Conservation (phyloP, 2,888 invertebrate genomes). For the Stegophylla sp. region DNA sequence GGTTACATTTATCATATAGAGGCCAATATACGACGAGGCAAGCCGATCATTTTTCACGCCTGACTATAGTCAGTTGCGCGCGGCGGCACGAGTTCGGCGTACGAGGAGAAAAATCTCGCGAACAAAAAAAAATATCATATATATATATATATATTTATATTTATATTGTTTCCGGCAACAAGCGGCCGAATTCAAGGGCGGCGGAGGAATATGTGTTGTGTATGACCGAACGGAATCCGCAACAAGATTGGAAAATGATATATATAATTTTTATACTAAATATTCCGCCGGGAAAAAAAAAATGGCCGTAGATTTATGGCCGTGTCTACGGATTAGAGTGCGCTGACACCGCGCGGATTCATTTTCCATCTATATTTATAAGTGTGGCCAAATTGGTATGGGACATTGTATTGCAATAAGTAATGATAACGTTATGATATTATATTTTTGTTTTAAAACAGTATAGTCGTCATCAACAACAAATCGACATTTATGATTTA, state of each 20-base stretch:
- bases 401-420: too few relatives aligned
- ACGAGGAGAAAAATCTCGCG: constrained; percentile 16
- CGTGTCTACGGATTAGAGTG: constrained; percentile 32
- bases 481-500: too few relatives aligned
- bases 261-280: constrained; percentile 16
- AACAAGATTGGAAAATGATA: constrained; percentile 44
- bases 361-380: constrained; percentile 56
- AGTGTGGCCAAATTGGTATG: constrained; percentile 43
- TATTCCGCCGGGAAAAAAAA: constrained; percentile 41
- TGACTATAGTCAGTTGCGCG: constrained; percentile 33
- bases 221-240: constrained; percentile 8
- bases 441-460: too few relatives aligned
- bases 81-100: constrained; percentile 18
- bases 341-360: constrained; percentile 34
- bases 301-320: constrained; percentile 53
- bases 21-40: constrained; percentile 49
- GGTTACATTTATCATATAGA: constrained; percentile 56
- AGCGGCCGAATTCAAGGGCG: constrained; percentile 37
- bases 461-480: too few relatives aligned
- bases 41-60: constrained; percentile 56
- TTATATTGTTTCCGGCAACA: constrained; percentile 29
- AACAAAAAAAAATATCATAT: constrained; percentile 28
- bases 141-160: constrained; percentile 14
- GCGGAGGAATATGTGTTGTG: neutral
- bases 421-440: too few relatives aligned